phyloP scores from a whole-genome alignment of 2,888 invertebrate species.

The Cremastinae sp. region DNA sequence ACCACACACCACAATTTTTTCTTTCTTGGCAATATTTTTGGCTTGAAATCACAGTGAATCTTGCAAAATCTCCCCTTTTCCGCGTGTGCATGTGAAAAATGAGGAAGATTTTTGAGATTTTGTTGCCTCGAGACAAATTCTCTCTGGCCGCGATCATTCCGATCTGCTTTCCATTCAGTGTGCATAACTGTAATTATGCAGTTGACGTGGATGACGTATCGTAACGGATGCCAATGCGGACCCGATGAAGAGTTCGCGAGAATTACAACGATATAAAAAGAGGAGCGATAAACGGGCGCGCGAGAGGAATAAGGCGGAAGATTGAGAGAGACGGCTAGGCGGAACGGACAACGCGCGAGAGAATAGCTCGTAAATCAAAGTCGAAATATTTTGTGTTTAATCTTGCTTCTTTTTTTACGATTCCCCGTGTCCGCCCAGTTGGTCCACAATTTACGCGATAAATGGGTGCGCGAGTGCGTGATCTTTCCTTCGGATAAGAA shows the following conservation, averaged over 20 bases:
- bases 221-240: constrained; percentile 56
- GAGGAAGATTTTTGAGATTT: constrained; percentile 62
- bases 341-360: constrained; percentile 26
- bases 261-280: constrained; percentile 51
- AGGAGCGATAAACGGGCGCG: constrained; percentile 46
- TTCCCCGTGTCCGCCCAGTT: constrained; percentile 57
- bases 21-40: too few relatives aligned
- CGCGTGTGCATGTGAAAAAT: too few relatives aligned
- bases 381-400: constrained; percentile 39
- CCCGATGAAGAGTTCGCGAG: constrained; percentile 46
- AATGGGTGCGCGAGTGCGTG: constrained; percentile 52
- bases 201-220: constrained; percentile 56
- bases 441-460: constrained; percentile 62
- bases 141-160: constrained; percentile 34
- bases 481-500: constrained; percentile 57
- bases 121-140: constrained; percentile 57
- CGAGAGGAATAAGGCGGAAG: neutral
- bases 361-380: constrained; percentile 61
- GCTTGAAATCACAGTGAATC: too few relatives aligned
- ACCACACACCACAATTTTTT: too few relatives aligned
- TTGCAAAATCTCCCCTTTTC: too few relatives aligned
- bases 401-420: constrained; percentile 45
- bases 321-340: constrained; percentile 34
- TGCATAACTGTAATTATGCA: constrained; percentile 59
- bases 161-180: constrained; percentile 41